Evolutionary conservation across 2,797 vertebrate species (phyloP).

Genomic region (Luscinia luscinia): DNA sequence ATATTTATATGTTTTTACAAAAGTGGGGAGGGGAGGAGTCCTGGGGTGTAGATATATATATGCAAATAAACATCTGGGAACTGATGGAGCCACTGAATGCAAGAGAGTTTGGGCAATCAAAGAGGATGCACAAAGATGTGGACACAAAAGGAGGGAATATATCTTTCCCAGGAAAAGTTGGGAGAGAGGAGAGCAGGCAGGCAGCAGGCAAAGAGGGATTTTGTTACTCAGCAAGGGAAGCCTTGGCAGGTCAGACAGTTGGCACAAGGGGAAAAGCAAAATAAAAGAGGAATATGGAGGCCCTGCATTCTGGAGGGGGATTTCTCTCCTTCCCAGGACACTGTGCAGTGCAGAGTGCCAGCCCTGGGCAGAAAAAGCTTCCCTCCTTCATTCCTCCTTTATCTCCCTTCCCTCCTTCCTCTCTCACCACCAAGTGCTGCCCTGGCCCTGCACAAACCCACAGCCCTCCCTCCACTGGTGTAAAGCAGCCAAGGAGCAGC

Average conservation of each 20-base stretch:
- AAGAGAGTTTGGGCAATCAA: conserved; percentile 27
- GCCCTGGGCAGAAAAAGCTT: background rate
- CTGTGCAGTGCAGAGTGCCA: background rate
- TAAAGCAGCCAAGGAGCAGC: background rate
- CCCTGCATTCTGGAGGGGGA: background rate
- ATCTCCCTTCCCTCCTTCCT: background rate
- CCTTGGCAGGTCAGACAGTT: background rate
- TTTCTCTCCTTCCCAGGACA: background rate
- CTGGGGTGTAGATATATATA: background rate
- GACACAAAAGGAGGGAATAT: background rate
- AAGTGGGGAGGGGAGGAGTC: background rate
- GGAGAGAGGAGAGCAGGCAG: background rate
- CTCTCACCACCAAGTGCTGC: background rate
- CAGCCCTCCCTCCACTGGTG: background rate
- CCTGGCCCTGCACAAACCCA: background rate
- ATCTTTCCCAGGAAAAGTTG: background rate
- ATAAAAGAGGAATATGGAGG: background rate
- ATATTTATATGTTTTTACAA: conserved; percentile 54
- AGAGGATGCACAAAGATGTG: background rate
- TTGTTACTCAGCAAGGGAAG: background rate
- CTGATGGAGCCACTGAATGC: conserved; percentile 6
- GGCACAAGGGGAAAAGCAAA: background rate
- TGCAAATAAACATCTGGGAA: conserved; percentile 69
- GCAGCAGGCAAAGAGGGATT: background rate
- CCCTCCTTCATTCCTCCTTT: too few relatives aligned